These are phyloP conservation scores for Troides oblongomaculatus DNA, from an alignment of 2,888 invertebrate genomes.

Conservation along the genomic window DNA sequence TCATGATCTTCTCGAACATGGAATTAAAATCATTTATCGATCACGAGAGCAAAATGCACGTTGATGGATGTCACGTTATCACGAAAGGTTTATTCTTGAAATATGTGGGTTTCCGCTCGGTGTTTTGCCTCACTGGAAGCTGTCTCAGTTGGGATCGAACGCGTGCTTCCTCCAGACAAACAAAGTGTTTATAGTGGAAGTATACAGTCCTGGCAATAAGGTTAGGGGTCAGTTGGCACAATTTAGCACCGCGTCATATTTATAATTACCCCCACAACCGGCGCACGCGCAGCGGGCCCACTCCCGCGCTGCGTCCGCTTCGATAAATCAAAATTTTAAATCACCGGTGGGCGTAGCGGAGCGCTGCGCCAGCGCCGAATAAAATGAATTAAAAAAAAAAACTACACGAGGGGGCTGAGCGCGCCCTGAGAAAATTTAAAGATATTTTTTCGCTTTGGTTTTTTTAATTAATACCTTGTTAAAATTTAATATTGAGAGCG, in stretches of 20 bases:
- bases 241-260: slow-evolving; percentile 80
- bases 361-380: slow-evolving; percentile 74
- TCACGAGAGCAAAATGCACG: too few relatives aligned
- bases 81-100: too few relatives aligned
- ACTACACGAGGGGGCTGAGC: slow-evolving; percentile 68
- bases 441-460: slow-evolving; percentile 76
- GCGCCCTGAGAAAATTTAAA: slow-evolving; percentile 78
- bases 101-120: too few relatives aligned
- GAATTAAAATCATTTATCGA: neutral
- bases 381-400: slow-evolving; percentile 79
- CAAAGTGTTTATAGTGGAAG: neutral
- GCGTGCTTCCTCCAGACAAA: too few relatives aligned
- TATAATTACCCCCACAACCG: slow-evolving; percentile 65
- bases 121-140: too few relatives aligned
- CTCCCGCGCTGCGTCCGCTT: slow-evolving; percentile 59
- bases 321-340: slow-evolving; percentile 81
- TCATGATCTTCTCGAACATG: neutral
- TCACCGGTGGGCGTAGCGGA: slow-evolving; percentile 76
- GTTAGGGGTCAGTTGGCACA: slow-evolving; percentile 71
- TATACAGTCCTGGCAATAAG: slow-evolving; percentile 45
- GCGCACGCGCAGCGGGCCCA: slow-evolving; percentile 50
- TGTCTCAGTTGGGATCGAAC: too few relatives aligned
- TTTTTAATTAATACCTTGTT: slow-evolving; percentile 81
- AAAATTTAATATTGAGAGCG: slow-evolving; percentile 80
- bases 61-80: too few relatives aligned